Base-by-base conservation (phyloP, 1,140 invertebrate species). In the Zaprionus tsacasi region DNA sequence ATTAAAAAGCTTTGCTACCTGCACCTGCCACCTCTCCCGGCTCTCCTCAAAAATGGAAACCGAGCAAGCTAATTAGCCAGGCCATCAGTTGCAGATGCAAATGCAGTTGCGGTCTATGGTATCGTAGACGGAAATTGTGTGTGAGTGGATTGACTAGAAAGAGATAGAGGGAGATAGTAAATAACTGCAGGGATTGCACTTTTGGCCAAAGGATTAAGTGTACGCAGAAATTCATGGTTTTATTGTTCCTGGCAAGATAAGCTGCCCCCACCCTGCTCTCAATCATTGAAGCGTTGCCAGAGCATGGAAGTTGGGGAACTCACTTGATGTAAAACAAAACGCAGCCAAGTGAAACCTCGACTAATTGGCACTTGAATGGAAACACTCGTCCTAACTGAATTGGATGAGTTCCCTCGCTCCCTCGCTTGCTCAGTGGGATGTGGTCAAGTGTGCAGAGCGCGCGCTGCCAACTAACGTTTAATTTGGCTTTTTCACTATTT, bases 301-400 rank as follows among this genome's bases (percentile, higher is more conserved):
- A 21, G 40, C 6, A 13, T 45, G 13, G 25, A 43, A 13, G 36
- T 12, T 30, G 25, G 21, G 21, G 1, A 21, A 27, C 30, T 69
- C 36, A 63, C 64, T 76, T 64, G 61, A 56, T 68, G n/a, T 63
- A 36, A 57, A 69, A 72, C 75, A 63, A 81, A 75, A 66, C 57
- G 17, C 57, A 70, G 65, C 45, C 64, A 38, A 76, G 70, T 65
- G 64, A 58, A 69, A 70, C 67, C 86, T 60, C 71, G 50, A 50
- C 85, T 88, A 88, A 88, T 88, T 88, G 85, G 78, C 67, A 72
- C 85, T 88, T 81, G 72, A 79, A 80, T 69, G 60, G 56, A 76
- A 78, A 79, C 45, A 50, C 45, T 50, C 17, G 45, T 71, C 48
- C 68, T 73, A 71, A 66, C 81, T 81, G 61, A 76, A 88, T 81